phyloP scores from a whole-genome alignment of 2,888 invertebrate genomes.

The Fragum fragum region DNA sequence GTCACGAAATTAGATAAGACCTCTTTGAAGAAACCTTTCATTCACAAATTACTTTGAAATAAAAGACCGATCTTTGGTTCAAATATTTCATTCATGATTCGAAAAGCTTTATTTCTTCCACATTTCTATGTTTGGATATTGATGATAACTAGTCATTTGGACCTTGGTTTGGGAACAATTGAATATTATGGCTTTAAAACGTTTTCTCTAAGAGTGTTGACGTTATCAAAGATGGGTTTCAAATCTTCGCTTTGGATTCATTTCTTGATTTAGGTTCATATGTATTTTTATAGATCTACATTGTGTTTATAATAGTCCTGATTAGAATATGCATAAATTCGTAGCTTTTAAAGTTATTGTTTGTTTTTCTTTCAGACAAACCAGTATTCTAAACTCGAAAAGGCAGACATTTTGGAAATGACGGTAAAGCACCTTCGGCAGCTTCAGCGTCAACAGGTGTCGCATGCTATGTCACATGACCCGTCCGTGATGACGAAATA shows the following conservation, averaged over 20 bases:
- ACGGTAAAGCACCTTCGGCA: slow-evolving; percentile 84
- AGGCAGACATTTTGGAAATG: slow-evolving; percentile 86
- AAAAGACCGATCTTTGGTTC: neutral
- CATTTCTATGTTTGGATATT: too few relatives aligned
- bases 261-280: too few relatives aligned
- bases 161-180: too few relatives aligned
- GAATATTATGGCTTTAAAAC: too few relatives aligned
- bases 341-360: neutral
- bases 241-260: too few relatives aligned
- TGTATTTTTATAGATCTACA: too few relatives aligned
- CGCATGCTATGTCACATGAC: slow-evolving; percentile 69
- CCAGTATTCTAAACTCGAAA: slow-evolving; percentile 85
- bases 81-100: slow-evolving; percentile 6
- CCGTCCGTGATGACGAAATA: slow-evolving; percentile 79
- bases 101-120: too few relatives aligned
- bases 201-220: too few relatives aligned
- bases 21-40: neutral
- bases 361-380: slow-evolving; percentile 77
- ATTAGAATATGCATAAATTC: too few relatives aligned
- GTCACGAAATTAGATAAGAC: neutral
- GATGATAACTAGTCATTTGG: too few relatives aligned
- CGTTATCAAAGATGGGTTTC: too few relatives aligned
- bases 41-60: neutral
- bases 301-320: too few relatives aligned
- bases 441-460: slow-evolving; percentile 80